These are phyloP conservation scores for Polyommatus iphigenia DNA, from an alignment of 2,888 invertebrate species.

Conservation along the genomic window DNA sequence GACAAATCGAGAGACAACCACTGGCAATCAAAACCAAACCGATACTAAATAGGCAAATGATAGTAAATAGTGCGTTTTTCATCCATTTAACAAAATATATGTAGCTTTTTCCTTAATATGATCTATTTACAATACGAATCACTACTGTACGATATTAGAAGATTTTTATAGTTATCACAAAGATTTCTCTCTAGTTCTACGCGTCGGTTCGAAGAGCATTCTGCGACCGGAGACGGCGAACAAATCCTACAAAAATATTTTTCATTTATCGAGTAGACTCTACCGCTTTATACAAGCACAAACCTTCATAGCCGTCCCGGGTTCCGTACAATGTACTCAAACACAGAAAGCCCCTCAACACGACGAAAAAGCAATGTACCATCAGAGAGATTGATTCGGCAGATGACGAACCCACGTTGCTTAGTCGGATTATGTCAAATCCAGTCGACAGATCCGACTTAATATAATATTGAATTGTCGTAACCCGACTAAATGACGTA, in stretches of 20 bases:
- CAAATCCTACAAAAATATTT: constrained; percentile 31
- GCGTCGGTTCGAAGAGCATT: constrained; percentile 54
- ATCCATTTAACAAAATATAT: constrained; percentile 75
- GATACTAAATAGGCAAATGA: constrained; percentile 58
- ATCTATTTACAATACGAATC: constrained; percentile 62
- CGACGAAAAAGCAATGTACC: constrained; percentile 60
- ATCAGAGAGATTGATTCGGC: constrained; percentile 33
- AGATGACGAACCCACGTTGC: not conserved
- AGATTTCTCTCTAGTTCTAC: constrained; percentile 67
- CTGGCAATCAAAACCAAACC: constrained; percentile 47
- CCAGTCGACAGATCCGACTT: not conserved
- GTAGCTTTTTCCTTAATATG: constrained; percentile 64
- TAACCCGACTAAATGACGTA: not conserved
- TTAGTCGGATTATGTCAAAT: not conserved
- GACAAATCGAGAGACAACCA: constrained; percentile 24
- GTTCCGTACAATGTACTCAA: not conserved
- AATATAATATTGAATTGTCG: constrained; percentile 45
- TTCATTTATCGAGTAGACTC: constrained; percentile 29
- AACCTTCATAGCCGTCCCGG: constrained; percentile 1
- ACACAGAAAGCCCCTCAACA: constrained; percentile 56
- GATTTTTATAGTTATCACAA: constrained; percentile 66
- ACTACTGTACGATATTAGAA: constrained; percentile 69
- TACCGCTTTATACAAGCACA: constrained; percentile 26
- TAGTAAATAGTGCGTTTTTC: constrained; percentile 58
- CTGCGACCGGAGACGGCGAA: constrained; percentile 35